Evolutionary conservation across 2,797 vertebrate species (phyloP).

Genomic region (Ispidina picta): DNA sequence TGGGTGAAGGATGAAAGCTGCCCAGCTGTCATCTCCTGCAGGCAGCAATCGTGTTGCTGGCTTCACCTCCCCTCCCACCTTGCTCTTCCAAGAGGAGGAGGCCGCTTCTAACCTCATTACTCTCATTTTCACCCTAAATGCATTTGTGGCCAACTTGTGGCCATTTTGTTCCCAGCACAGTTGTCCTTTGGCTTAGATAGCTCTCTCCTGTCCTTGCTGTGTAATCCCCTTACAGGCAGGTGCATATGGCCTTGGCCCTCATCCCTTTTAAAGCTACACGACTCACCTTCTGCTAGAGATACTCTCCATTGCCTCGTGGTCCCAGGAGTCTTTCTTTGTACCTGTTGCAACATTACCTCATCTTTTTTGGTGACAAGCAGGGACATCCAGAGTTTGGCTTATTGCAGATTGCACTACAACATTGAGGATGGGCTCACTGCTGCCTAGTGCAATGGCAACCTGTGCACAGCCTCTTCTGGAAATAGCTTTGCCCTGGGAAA

Average conservation of each 20-base stretch:
- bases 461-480: accelerated
- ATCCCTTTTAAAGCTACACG: not conserved
- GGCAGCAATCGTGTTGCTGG: accelerated
- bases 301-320: accelerated
- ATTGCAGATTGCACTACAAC: not conserved
- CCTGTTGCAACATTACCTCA: not conserved
- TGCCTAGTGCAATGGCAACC: not conserved
- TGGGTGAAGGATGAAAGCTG: not conserved
- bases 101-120: not conserved
- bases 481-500: not conserved
- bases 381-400: accelerated
- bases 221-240: not conserved
- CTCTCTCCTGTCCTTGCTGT: not conserved
- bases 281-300: not conserved
- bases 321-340: not conserved
- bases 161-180: not conserved
- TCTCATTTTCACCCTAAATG: not conserved
- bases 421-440: not conserved
- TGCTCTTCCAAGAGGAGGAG: not conserved
- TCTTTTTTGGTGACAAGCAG: not conserved
- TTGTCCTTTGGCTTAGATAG: not conserved
- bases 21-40: not conserved
- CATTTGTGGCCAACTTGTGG: accelerated
- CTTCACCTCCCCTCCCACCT: not conserved
- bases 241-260: not conserved